These are phyloP conservation scores for Girardinus metallicus DNA, from an alignment of 2,797 vertebrate species.

Conservation along the genomic window DNA sequence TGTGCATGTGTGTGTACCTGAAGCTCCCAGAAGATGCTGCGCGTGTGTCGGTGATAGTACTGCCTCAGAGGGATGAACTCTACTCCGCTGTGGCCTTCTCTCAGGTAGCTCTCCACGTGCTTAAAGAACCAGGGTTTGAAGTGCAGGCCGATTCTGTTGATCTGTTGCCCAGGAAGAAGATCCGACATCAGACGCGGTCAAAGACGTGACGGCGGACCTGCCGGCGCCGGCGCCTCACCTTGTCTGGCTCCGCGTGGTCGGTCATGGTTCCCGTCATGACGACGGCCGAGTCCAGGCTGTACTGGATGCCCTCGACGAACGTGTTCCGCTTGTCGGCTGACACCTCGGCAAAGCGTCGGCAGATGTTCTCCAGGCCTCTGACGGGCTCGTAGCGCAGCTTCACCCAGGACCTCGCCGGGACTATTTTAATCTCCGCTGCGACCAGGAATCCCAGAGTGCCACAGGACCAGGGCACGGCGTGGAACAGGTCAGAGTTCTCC, in stretches of 20 bases:
- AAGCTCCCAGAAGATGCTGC: conserved; percentile 98
- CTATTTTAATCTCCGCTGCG: conserved; percentile 94
- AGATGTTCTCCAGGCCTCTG: conserved; percentile 88
- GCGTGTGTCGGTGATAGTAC: conserved; percentile 97
- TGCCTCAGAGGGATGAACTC: conserved; percentile 96
- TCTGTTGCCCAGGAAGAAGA: conserved; percentile 68
- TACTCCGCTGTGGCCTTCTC: conserved; percentile 73
- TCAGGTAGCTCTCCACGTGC: conserved; percentile 91
- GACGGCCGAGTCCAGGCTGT: conserved; percentile 89
- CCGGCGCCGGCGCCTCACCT: conserved; percentile 80
- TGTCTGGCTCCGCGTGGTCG: conserved; percentile 86
- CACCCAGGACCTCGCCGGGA: conserved; percentile 91
- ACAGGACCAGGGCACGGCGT: conserved; percentile 97
- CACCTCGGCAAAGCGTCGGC: conserved; percentile 86
- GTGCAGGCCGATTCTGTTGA: conserved; percentile 92
- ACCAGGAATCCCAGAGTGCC: conserved; percentile 98
- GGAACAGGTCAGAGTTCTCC: conserved; percentile 96
- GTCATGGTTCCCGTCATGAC: conserved; percentile 96
- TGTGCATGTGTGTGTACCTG: conserved; percentile 79
- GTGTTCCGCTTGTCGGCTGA: conserved; percentile 88
- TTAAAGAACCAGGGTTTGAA: conserved; percentile 99
- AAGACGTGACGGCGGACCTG: neutral
- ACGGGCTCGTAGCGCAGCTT: conserved; percentile 89
- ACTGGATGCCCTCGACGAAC: conserved; percentile 95
- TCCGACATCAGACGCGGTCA: neutral